Evolutionary conservation across 2,113 vertebrate species (phyloP).

Genomic region (Thalassarche chlororhynchos): DNA sequence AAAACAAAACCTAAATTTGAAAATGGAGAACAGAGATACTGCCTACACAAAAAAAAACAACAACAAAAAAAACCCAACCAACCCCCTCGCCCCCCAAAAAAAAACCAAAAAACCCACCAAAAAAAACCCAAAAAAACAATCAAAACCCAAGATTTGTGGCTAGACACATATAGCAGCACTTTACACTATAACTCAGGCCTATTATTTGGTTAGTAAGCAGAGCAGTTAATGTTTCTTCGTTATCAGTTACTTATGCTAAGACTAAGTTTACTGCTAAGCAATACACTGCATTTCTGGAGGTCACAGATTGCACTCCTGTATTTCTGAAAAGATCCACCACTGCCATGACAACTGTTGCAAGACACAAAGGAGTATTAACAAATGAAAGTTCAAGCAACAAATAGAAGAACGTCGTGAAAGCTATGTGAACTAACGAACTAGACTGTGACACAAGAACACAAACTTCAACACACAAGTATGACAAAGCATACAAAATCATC

Average conservation of each 20-base stretch:
- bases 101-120: background rate
- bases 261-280: background rate
- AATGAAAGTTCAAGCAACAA: background rate
- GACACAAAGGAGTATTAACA: background rate
- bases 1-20: background rate
- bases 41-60: background rate
- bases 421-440: background rate
- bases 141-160: background rate
- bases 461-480: background rate
- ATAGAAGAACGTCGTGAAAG: background rate
- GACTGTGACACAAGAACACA: background rate
- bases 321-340: background rate
- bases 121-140: background rate
- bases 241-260: background rate
- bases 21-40: background rate
- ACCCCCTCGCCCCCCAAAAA: too few relatives aligned
- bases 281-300: background rate
- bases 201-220: background rate
- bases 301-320: background rate
- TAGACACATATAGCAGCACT: background rate
- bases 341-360: background rate
- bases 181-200: background rate
- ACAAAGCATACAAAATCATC: background rate
- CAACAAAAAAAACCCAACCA: too few relatives aligned
- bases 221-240: background rate